Evolutionary conservation across 1,140 invertebrate species (phyloP), one percentile per base, ranked within the genome.

Genomic region (Drosophila pachea): DNA sequence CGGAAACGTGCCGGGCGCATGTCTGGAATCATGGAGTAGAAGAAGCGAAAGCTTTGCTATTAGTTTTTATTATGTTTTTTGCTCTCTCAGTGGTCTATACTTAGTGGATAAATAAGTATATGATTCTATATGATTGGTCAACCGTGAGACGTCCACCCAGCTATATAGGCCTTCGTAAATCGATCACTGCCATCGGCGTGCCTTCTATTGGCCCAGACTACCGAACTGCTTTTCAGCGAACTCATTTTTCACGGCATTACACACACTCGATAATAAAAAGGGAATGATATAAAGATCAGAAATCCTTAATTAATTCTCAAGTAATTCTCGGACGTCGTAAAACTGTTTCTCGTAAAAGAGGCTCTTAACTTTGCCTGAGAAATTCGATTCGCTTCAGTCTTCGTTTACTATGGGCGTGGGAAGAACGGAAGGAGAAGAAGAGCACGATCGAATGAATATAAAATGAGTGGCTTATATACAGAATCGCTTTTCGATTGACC

Each of bases 1-100:
- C 76, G 81, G 81, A 76, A 81, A 86, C 76, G 79, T 84, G 81
- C 81, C 81, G 60, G 68, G 76, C 79, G 76, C 79, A 83, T 83
- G 81, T 83, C 79, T 83, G 31, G 7, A 56, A 14, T 52, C 32
- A 52, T 52, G 32, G 49, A 52, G 32, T 16, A 35, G 32, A 67
- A 67, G 31, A 49, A 54, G 40, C 31, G 29, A 45, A 68, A 71
- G 33, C 22, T 70, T 60, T 47, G 58, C 72, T 83, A 60, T 77
- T 78, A 78, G 75, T 58, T 65, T 59, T 58, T 53, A 7, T 47
- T 61, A 45, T 48, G 42, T 75, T 45, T 50, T 72, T 50, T 58
- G 47, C 62, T 62, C 83, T 83, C 56, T 69, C 53, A 68, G 58
- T 38, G 54, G 55, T 48, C 78, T 78, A 82, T 82, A 82, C 84